These are phyloP conservation scores for Apodemus agrarius DNA, from an alignment of 2,797 vertebrate species.

Conservation along the genomic window DNA sequence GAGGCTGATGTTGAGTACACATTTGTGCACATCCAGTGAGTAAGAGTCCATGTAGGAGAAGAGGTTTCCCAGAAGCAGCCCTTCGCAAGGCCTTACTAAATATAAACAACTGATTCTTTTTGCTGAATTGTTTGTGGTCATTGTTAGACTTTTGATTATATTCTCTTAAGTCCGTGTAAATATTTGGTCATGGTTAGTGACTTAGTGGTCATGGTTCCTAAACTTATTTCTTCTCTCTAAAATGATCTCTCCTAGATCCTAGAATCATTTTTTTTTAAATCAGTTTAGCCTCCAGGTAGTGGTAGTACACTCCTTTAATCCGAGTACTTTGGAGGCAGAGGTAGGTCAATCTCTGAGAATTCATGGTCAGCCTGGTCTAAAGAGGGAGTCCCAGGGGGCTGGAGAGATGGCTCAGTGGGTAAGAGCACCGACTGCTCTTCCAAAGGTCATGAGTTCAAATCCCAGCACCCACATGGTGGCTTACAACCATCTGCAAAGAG, in stretches of 20 bases:
- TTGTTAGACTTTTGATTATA: neutral
- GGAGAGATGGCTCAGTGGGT: too few relatives aligned
- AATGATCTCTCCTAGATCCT: neutral
- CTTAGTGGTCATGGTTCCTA: neutral
- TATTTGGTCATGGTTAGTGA: neutral
- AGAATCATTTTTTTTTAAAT: neutral
- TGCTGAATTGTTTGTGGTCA: neutral
- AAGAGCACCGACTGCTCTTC: too few relatives aligned
- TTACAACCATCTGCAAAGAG: too few relatives aligned
- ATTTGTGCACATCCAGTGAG: neutral
- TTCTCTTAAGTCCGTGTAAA: neutral
- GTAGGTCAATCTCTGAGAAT: neutral
- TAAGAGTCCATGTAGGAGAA: conserved; percentile 18
- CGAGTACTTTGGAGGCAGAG: neutral
- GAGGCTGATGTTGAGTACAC: conserved; percentile 1
- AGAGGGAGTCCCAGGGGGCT: neutral
- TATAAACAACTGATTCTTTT: neutral
- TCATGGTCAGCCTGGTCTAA: too few relatives aligned
- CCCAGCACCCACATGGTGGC: too few relatives aligned
- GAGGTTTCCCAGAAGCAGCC: neutral
- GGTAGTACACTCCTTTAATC: neutral
- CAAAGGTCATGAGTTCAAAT: too few relatives aligned
- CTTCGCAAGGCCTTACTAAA: neutral
- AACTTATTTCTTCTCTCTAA: neutral
- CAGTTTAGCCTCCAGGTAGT: neutral